Base-by-base conservation (phyloP, 2,797 vertebrate species). In the Dermochelys coriacea region DNA sequence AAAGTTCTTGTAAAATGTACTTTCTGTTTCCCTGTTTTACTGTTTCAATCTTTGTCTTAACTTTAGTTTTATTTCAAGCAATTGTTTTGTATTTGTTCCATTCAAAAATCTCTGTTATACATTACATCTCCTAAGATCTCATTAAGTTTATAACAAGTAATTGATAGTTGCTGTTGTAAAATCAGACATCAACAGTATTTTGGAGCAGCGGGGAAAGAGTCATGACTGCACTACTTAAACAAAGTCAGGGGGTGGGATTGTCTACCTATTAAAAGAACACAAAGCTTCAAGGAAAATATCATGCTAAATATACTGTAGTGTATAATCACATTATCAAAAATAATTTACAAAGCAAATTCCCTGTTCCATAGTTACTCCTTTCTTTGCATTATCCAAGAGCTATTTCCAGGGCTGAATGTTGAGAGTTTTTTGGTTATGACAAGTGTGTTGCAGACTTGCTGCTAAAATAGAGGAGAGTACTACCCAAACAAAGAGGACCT, bases 401-500 rank as follows among this genome's bases (percentile, higher is more conserved):
- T 4, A 49, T 49, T 77, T 49, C 27, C 25, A 29, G 27, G 74
- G 27, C 45, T 31, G 47, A 77, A 49, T 31, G 27, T 31, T 71
- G 68, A 47, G 45, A 45, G 41, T 31, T 29, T 49, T 77, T 77
- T 77, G 45, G 45, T 49, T 47, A 49, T 77, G 25, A 27, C 27
- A 18, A 49, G 45, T 49, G 16, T 29, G 25, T 47, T 77, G 45
- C 15, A 77, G 41, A 77, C 45, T 49, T 71, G 47, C 45, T 77
- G 27, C 45, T 31, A 77, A 49, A 41, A 83, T 1, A 84, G 0
- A 85, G 54, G 21, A 90, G 50, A 23, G 7, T 41, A 34, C 80
- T 0, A 89, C 8, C 12, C 51, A 80, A 7, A 7, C 16, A 75
- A 2, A 71, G 0, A 84, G 37, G 11, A 59, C 2, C 1, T 21